phyloP scores from a whole-genome alignment of 2,113 vertebrate species.

The Capreolus pygargus region DNA sequence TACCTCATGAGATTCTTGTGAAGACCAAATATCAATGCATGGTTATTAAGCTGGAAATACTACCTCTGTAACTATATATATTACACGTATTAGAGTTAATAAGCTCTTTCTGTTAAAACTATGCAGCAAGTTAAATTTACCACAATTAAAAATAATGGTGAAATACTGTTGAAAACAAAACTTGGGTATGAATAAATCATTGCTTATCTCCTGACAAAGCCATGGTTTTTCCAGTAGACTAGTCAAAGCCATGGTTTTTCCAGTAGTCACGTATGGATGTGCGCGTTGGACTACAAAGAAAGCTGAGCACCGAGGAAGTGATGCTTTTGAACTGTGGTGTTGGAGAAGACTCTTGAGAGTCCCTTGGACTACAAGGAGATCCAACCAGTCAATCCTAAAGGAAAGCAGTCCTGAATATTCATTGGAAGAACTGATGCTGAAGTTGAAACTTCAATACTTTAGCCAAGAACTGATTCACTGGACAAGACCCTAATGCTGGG shows the following conservation, averaged over 20 bases:
- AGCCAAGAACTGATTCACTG: not conserved
- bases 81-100: not conserved
- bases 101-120: conserved; percentile 10
- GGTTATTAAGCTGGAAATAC: not conserved
- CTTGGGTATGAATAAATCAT: not conserved
- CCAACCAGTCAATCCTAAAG: not conserved
- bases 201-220: not conserved
- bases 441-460: not conserved
- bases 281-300: not conserved
- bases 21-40: not conserved
- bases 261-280: not conserved
- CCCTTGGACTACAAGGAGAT: not conserved
- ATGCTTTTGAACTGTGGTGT: not conserved
- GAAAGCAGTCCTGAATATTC: not conserved
- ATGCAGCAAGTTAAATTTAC: not conserved
- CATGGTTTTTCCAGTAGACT: not conserved
- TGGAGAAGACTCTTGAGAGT: not conserved
- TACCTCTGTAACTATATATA: not conserved
- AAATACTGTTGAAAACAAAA: not conserved
- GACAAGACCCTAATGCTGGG: not conserved
- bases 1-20: not conserved
- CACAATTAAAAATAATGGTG: conserved; percentile 12
- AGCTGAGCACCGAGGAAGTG: not conserved
- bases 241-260: not conserved
- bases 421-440: not conserved